A percentile compares a stretch with the other conserved stretches of the same genome.
Evolutionary conservation across 1,140 invertebrate genomes (phyloP).

Genomic region (Magallana ariakensis): DNA sequence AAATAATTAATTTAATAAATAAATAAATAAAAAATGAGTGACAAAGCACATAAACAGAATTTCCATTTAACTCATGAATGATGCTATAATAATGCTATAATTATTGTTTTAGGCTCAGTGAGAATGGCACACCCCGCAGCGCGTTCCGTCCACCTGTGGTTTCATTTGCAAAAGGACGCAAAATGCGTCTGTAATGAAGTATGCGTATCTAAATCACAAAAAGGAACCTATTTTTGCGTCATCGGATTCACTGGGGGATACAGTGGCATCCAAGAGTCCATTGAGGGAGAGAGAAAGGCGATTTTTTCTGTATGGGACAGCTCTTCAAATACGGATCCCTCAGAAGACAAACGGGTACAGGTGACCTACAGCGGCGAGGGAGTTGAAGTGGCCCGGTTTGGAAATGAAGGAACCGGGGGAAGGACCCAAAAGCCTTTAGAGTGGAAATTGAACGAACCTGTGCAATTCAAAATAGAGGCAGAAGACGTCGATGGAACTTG

Average conservation of each 20-base stretch:
- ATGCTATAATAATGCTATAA: too few relatives aligned
- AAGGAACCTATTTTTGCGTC: slow-evolving; percentile 43
- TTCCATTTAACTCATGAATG: too few relatives aligned
- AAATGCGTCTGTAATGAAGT: slow-evolving; percentile 39
- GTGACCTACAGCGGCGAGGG: slow-evolving; percentile 32
- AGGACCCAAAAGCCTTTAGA: slow-evolving; percentile 23
- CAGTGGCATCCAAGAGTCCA: slow-evolving; percentile 36
- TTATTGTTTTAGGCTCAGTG: background rate
- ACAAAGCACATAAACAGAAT: too few relatives aligned
- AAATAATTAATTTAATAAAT: too few relatives aligned
- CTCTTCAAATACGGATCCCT: slow-evolving; percentile 27
- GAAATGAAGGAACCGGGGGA: slow-evolving; percentile 39
- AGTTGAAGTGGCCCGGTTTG: slow-evolving; percentile 45
- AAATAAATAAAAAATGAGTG: too few relatives aligned
- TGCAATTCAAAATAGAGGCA: slow-evolving; percentile 31
- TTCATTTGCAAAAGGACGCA: slow-evolving; percentile 4
- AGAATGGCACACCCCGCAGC: slow-evolving; percentile 18
- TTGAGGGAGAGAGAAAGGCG: slow-evolving; percentile 19
- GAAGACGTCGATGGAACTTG: slow-evolving; percentile 18
- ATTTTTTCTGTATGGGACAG: slow-evolving; percentile 54
- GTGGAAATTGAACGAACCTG: slow-evolving; percentile 31
- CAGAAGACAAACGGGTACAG: slow-evolving; percentile 32
- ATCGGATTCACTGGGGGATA: slow-evolving; percentile 46
- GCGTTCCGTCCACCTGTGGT: slow-evolving; percentile 43
- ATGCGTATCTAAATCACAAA: slow-evolving; percentile 24